Evolutionary conservation across 2,797 vertebrate genomes (phyloP), one percentile per base, ranked within the genome.

Genomic region (Lemur catta): DNA sequence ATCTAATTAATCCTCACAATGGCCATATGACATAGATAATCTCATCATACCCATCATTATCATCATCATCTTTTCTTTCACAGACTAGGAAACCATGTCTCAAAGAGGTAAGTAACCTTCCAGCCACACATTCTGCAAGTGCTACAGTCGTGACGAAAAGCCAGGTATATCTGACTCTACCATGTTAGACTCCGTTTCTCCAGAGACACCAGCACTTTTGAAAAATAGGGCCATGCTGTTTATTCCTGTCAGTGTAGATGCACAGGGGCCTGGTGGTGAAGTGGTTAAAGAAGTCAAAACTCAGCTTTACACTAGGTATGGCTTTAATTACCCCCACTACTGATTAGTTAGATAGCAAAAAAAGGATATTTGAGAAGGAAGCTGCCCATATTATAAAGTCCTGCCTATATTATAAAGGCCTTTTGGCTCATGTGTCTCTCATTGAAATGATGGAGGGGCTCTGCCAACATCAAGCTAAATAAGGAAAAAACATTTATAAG

Each of bases 341-440:
- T 96, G 95, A 97, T 97, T 94, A 96, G 84, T 82, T 61, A 94
- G 93, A 95, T 94, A 94, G 92, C 88, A 84, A 91, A 74, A 65
- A 59, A 93, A 82, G 76, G 96, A 87, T 96, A 96, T 94, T 93
- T 1, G 18, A 91, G 95, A 97, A 97, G 96, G 87, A 97, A 96
- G 69, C 78, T 95, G 52, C 69, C 91, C 65, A n/a, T 94, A 41
- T 88, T 96, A 59, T 94, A 89, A 97, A 96, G 86, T 13, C 28
- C 65, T 94, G 76, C 79, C 90, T 96, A 78, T 91, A 46, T 61
- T 93, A 46, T 67, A 79, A 67, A 95, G 89, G 41, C n/a, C 43
- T 96, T 92, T 96, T 82, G 92, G 78, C 74, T 95, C 94, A 96
- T 93, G 78, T 96, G 88, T 97, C 63, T 97, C 90, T 97, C 93